A percentile compares a stretch with the other conserved stretches of the same genome.
Conservation (phyloP, 2,888 invertebrate species). For the Pteria penguin region DNA sequence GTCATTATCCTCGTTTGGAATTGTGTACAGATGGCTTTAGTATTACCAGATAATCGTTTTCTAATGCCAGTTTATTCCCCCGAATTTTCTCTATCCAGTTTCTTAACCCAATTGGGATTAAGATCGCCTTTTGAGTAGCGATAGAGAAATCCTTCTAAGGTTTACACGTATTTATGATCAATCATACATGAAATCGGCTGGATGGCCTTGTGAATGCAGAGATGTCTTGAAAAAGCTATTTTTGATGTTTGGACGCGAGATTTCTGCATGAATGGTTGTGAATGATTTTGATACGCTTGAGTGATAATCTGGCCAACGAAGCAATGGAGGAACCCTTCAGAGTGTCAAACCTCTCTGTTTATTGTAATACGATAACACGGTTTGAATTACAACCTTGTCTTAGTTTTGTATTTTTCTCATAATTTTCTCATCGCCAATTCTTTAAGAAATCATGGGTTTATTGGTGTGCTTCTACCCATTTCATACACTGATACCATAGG, state of each 20-base stretch:
- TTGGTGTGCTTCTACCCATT: too few species aligned
- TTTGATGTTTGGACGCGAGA: neutral
- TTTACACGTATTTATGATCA: slow-evolving; percentile 2
- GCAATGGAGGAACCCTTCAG: neutral
- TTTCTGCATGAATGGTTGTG: neutral
- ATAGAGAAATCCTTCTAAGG: neutral
- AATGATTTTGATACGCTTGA: neutral
- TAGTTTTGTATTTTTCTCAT: too few species aligned
- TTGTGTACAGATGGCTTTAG: slow-evolving; percentile 32
- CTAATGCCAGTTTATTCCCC: slow-evolving; percentile 23
- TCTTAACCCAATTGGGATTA: slow-evolving; percentile 3
- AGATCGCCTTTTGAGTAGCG: neutral
- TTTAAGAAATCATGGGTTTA: too few species aligned
- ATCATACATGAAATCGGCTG: slow-evolving; percentile 17
- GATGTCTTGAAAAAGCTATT: neutral
- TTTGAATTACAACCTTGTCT: too few species aligned
- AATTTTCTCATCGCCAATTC: too few species aligned
- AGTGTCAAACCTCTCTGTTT: too few species aligned
- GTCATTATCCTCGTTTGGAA: neutral
- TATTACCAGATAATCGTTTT: slow-evolving; percentile 7
- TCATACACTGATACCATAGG: too few species aligned
- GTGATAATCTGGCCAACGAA: neutral
- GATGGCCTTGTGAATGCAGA: neutral
- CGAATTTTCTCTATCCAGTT: slow-evolving; percentile 10
- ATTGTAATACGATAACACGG: too few species aligned